Evolutionary conservation across 2,113 vertebrate genomes (phyloP).

Genomic region (Saimiri boliviensis): DNA sequence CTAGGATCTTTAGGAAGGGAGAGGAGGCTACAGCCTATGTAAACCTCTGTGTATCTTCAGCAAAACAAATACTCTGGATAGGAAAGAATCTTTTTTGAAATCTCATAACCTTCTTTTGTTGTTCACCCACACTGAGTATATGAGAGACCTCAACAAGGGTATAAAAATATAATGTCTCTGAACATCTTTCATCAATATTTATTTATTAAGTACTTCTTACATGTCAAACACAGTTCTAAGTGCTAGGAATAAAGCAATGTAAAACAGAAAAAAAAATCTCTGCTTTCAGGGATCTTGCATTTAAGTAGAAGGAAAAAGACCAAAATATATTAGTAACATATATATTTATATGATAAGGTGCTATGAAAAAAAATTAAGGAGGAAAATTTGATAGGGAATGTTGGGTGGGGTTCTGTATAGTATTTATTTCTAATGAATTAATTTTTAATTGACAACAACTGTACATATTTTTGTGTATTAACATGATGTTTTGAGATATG

Average conservation of each 20-base stretch:
- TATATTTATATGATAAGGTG: neutral
- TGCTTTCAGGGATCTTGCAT: neutral
- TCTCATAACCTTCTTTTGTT: neutral
- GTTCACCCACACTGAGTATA: neutral
- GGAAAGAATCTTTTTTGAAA: conserved; percentile 15
- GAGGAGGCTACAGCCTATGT: neutral
- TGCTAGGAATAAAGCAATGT: neutral
- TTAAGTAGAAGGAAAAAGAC: neutral
- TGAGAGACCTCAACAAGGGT: neutral
- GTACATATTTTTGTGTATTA: neutral
- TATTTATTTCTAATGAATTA: neutral
- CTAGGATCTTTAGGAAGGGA: neutral
- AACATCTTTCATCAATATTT: conserved; percentile 2
- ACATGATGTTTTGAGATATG: neutral
- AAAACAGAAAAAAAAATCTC: conserved; percentile 20
- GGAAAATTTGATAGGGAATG: neutral
- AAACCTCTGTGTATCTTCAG: neutral
- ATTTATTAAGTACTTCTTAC: neutral
- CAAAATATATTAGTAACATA: conserved; percentile 38
- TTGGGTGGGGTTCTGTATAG: neutral
- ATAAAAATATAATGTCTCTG: neutral
- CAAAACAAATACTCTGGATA: neutral
- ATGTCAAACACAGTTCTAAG: neutral
- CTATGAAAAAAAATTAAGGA: conserved; percentile 32
- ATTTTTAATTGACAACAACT: neutral